A percentile compares a stretch with the other conserved stretches of the same genome.
Conservation (phyloP, 2,888 invertebrate species). For the Chymomyza amoena region DNA sequence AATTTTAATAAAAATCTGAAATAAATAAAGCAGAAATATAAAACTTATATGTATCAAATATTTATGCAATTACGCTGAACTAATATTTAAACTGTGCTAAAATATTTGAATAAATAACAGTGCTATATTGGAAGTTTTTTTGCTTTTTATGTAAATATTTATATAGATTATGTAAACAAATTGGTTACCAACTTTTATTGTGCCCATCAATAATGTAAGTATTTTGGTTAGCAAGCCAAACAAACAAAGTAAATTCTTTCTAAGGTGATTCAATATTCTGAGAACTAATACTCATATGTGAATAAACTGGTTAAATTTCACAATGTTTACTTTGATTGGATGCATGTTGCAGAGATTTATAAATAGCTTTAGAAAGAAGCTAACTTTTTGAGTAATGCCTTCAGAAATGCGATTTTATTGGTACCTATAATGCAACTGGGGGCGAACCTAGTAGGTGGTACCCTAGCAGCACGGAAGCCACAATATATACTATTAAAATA, state of each 20-base stretch:
- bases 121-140: background rate
- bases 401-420: too few species aligned
- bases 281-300: background rate
- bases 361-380: too few species aligned
- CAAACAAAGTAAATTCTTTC: background rate
- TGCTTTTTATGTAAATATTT: background rate
- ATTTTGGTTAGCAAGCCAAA: background rate
- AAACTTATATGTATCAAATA: background rate
- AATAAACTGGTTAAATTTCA: too few species aligned
- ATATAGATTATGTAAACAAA: background rate
- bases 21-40: slow-evolving; percentile 5
- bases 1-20: slow-evolving; percentile 1
- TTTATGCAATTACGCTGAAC: background rate
- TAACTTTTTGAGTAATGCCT: too few species aligned
- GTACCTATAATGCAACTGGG: too few species aligned
- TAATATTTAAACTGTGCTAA: background rate
- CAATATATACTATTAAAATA: too few species aligned
- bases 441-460: too few species aligned
- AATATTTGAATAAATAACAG: background rate
- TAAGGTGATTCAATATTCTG: background rate
- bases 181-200: background rate
- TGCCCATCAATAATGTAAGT: background rate
- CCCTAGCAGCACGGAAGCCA: too few species aligned
- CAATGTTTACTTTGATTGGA: too few species aligned
- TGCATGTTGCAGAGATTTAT: too few species aligned